Percentiles rank a stretch among this genome's conserved stretches.
Evolutionary conservation across 2,888 invertebrate genomes (phyloP).

Genomic region (Nowickia ferox): DNA sequence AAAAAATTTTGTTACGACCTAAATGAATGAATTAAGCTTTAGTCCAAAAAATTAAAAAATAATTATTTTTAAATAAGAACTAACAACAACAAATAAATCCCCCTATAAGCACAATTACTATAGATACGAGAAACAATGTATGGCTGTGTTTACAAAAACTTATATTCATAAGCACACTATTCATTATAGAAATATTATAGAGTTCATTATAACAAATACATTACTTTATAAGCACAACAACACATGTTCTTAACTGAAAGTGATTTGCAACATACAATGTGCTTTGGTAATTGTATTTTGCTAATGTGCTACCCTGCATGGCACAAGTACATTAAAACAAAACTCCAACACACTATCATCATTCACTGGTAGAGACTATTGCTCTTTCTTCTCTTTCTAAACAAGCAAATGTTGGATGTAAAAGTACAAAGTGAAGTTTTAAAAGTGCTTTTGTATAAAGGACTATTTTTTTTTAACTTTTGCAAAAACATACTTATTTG

Average conservation of each 20-base stretch:
- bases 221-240: neutral
- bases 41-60: too few relatives aligned
- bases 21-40: too few relatives aligned
- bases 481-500: neutral
- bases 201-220: neutral
- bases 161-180: neutral
- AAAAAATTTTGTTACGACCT: too few relatives aligned
- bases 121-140: too few relatives aligned
- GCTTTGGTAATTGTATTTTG: neutral
- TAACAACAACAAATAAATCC: too few relatives aligned
- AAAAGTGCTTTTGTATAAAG: neutral
- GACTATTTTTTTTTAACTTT: neutral
- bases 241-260: neutral
- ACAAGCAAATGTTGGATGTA: neutral
- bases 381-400: neutral
- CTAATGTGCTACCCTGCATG: neutral
- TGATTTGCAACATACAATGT: constrained; percentile 14
- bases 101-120: too few relatives aligned
- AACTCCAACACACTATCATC: neutral
- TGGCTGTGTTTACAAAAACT: too few relatives aligned
- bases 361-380: neutral
- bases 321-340: neutral
- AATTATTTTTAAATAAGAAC: too few relatives aligned
- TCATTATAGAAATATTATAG: constrained; percentile 1
- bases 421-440: neutral